phyloP scores from a whole-genome alignment of 2,888 invertebrate species.

The Nudaria mundana region DNA sequence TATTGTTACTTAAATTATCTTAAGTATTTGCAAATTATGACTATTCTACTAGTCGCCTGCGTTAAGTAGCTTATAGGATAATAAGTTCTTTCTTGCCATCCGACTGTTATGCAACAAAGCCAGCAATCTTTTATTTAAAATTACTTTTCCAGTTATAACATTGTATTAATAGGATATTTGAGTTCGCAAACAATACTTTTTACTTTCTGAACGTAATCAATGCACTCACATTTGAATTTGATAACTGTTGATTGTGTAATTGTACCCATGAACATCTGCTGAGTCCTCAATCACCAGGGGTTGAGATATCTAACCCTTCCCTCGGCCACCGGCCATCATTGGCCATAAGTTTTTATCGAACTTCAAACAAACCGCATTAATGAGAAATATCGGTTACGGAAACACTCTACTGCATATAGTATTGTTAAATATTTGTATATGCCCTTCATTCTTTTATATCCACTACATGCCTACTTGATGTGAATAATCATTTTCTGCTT shows the following conservation, averaged over 20 bases:
- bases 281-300: slow-evolving; percentile 49
- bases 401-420: slow-evolving; percentile 66
- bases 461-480: slow-evolving; percentile 17
- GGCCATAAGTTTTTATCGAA: slow-evolving; percentile 70
- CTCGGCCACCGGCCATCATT: slow-evolving; percentile 62
- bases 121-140: no score
- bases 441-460: slow-evolving; percentile 36
- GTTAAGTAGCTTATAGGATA: no score
- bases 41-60: no score
- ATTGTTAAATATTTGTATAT: slow-evolving; percentile 65
- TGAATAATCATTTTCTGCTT: slow-evolving; percentile 32
- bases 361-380: slow-evolving; percentile 67
- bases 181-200: slow-evolving; percentile 20
- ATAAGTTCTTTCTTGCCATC: no score
- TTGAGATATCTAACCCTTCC: slow-evolving; percentile 62
- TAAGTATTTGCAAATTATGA: no score
- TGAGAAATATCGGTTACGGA: slow-evolving; percentile 79
- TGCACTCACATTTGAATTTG: slow-evolving; percentile 67
- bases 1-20: no score
- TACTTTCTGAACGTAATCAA: slow-evolving; percentile 38
- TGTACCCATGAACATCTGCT: slow-evolving; percentile 72
- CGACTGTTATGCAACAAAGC: no score
- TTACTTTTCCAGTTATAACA: no score
- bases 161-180: slow-evolving; percentile 9
- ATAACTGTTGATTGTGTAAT: slow-evolving; percentile 76